These are phyloP conservation scores for Todiramphus chloris DNA, from an alignment of 2,113 vertebrate genomes.

Conservation along the genomic window DNA sequence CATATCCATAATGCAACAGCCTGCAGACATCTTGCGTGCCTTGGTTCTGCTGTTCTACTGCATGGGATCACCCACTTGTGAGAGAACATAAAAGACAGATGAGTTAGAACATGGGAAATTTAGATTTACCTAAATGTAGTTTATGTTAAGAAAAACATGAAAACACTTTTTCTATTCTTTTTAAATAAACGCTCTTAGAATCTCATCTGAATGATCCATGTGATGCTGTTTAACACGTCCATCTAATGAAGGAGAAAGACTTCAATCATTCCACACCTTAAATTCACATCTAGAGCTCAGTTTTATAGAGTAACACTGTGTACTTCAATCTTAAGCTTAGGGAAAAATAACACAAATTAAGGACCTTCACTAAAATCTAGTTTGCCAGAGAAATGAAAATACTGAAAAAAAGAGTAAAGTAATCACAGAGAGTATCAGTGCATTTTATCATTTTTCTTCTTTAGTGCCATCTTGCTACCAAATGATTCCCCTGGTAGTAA, in stretches of 20 bases:
- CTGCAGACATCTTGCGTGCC: fast-evolving
- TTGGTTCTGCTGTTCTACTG: background rate
- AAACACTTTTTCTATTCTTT: background rate
- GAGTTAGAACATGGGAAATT: background rate
- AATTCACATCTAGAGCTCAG: background rate
- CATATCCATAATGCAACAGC: background rate
- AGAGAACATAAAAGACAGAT: background rate
- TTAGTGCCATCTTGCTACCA: background rate
- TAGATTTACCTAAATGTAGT: background rate
- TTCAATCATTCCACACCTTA: background rate
- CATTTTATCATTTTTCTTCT: background rate
- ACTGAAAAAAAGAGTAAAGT: background rate
- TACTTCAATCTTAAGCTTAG: background rate
- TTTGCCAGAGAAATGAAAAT: background rate
- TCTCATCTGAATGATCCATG: background rate
- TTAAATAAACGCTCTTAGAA: background rate
- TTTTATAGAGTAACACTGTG: background rate
- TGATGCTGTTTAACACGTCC: background rate
- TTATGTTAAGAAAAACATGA: background rate
- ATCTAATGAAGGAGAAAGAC: background rate
- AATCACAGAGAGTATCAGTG: background rate
- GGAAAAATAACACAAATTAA: background rate
- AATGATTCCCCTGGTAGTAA: background rate
- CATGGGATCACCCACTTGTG: background rate
- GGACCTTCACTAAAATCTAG: background rate